Percentiles rank a stretch among this genome's conserved stretches.
Conservation (phyloP, 2,797 vertebrate species). For the Trachops cirrhosus region DNA sequence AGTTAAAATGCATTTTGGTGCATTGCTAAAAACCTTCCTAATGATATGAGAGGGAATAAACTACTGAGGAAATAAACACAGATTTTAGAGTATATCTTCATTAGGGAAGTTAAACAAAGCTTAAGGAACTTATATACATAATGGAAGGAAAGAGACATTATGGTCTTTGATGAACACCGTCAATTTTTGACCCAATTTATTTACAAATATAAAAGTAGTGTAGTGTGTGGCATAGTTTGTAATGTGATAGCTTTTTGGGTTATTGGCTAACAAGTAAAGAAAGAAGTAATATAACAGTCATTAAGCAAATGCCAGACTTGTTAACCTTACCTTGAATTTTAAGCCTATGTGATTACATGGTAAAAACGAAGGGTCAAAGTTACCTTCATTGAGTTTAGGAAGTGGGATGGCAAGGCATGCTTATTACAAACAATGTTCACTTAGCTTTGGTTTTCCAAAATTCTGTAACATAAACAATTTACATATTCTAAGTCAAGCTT, state of each 20-base stretch:
- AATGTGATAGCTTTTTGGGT: not conserved
- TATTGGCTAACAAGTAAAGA: not conserved
- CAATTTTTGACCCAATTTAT: not conserved
- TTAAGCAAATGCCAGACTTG: not conserved
- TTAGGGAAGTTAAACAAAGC: not conserved
- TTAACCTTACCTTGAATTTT: not conserved
- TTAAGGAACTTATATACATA: slow-evolving; percentile 11
- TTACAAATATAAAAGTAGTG: not conserved
- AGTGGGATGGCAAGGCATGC: not conserved
- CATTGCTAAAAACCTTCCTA: not conserved
- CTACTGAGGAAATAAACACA: not conserved
- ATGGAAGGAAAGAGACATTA: not conserved
- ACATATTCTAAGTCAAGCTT: not conserved
- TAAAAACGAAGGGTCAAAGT: not conserved
- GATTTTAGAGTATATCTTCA: not conserved
- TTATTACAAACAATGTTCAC: not conserved
- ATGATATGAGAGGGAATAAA: not conserved
- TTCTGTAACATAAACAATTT: not conserved
- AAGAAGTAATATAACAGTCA: not conserved
- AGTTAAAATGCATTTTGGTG: slow-evolving; percentile 1
- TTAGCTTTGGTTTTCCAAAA: not conserved
- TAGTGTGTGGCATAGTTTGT: not conserved
- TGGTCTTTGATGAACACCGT: slow-evolving; percentile 20
- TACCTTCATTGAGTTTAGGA: not conserved
- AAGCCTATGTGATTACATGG: not conserved